A percentile compares a stretch with the other conserved stretches of the same genome.
These are phyloP conservation scores for Pyrgus malvae DNA, from an alignment of 2,888 invertebrate species.

Conservation along the genomic window DNA sequence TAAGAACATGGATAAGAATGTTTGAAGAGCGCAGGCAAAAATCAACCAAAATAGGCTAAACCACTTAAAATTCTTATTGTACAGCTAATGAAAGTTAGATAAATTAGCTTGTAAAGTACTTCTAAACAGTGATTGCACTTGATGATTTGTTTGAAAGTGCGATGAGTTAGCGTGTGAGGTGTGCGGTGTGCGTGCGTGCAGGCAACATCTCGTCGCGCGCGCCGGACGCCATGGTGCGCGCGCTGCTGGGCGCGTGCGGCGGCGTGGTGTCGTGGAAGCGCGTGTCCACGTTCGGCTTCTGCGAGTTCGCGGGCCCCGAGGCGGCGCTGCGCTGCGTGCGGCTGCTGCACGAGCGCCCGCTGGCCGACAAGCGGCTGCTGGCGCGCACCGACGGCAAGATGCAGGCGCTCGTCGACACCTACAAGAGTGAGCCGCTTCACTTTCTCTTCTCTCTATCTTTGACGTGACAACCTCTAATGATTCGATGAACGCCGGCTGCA, in stretches of 20 bases:
- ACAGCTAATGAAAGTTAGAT: no score
- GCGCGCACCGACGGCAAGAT: constrained; percentile 99
- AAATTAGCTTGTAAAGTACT: no score
- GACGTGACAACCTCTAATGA: no score
- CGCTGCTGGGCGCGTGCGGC: constrained; percentile 96
- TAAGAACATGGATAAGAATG: no score
- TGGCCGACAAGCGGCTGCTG: constrained; percentile 96
- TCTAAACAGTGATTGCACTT: no score
- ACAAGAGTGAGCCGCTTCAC: constrained; percentile 84
- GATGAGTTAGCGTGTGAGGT: no score
- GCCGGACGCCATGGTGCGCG: constrained; percentile 96
- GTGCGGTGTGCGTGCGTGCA: constrained; percentile 35
- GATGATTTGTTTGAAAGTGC: no score
- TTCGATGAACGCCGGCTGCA: no score
- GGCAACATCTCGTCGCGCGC: constrained; percentile 96
- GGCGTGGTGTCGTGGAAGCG: constrained; percentile 98
- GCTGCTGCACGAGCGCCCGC: constrained; percentile 94
- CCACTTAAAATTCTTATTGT: no score
- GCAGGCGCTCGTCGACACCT: constrained; percentile 95
- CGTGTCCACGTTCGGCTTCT: constrained; percentile 98
- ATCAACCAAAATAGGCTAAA: no score
- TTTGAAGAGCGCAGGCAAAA: no score
- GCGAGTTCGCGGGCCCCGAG: constrained; percentile 96
- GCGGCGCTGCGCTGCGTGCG: constrained; percentile 96
- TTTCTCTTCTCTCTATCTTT: not conserved